Conservation (phyloP, 2,113 vertebrate genomes). For the Abramis brama region DNA sequence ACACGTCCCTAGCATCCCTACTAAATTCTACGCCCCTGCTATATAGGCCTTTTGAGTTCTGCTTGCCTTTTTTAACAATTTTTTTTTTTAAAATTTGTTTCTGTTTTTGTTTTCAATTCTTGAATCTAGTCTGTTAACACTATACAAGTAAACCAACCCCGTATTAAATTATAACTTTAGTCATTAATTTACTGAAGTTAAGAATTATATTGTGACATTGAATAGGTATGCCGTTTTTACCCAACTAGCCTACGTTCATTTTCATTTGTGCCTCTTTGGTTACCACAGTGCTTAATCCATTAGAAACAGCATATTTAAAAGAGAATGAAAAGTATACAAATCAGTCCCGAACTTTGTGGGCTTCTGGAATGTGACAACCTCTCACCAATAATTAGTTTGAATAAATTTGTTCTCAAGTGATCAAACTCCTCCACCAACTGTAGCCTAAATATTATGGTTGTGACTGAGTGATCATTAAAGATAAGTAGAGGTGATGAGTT, state of each 20-base stretch:
- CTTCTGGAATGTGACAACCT: no score
- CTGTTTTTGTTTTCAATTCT: background rate
- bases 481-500: background rate
- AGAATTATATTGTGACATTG: background rate
- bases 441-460: background rate
- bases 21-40: no score
- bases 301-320: background rate
- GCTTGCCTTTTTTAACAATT: background rate
- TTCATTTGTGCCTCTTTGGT: background rate
- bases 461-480: background rate
- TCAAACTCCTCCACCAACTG: background rate
- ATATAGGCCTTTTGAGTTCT: no score
- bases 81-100: background rate
- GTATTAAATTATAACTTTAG: background rate
- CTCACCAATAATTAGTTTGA: no score
- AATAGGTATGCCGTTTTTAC: background rate
- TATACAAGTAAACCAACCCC: background rate
- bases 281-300: background rate
- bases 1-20: no score
- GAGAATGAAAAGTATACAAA: background rate
- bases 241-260: background rate
- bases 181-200: background rate
- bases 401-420: background rate
- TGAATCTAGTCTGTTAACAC: background rate
- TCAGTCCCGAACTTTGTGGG: background rate